A percentile compares a stretch with the other conserved stretches of the same genome.
These are phyloP conservation scores for Sminthurinus aureus DNA, from an alignment of 2,888 invertebrate species.

Conservation along the genomic window DNA sequence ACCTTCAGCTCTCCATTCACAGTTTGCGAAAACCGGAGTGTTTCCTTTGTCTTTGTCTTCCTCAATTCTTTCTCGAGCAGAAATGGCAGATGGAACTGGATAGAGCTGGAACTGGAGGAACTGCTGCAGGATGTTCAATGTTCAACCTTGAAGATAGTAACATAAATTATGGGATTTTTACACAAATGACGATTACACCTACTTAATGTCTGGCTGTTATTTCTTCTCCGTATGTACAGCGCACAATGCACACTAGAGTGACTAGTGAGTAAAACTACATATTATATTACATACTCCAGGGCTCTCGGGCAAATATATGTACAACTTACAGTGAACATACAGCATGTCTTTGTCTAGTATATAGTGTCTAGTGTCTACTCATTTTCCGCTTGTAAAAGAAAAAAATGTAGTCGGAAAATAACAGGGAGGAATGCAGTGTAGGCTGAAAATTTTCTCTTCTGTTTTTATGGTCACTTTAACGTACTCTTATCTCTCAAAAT, in stretches of 20 bases:
- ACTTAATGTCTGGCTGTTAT: not conserved
- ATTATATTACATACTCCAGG: not conserved
- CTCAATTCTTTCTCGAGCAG: not conserved
- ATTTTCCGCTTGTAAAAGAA: no score
- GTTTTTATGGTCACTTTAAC: conserved; percentile 18
- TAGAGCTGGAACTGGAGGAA: not conserved
- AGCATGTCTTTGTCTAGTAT: no score
- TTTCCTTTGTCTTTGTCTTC: not conserved
- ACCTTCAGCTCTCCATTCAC: no score
- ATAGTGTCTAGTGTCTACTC: no score
- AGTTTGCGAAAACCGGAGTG: no score
- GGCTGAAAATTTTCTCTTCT: conserved; percentile 15
- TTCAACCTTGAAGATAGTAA: conserved; percentile 7
- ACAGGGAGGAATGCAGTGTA: no score
- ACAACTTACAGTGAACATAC: no score
- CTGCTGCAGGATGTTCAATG: no score
- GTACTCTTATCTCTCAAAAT: conserved; percentile 20
- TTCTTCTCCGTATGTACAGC: not conserved
- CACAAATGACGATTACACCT: conserved; percentile 20
- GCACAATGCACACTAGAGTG: not conserved
- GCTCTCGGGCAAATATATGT: not conserved
- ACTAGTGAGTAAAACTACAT: no score
- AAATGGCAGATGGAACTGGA: no score
- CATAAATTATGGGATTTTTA: conserved; percentile 25
- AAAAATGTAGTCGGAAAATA: no score